These are phyloP conservation scores for Lamprotornis superbus DNA, from an alignment of 2,113 vertebrate species.

Conservation along the genomic window DNA sequence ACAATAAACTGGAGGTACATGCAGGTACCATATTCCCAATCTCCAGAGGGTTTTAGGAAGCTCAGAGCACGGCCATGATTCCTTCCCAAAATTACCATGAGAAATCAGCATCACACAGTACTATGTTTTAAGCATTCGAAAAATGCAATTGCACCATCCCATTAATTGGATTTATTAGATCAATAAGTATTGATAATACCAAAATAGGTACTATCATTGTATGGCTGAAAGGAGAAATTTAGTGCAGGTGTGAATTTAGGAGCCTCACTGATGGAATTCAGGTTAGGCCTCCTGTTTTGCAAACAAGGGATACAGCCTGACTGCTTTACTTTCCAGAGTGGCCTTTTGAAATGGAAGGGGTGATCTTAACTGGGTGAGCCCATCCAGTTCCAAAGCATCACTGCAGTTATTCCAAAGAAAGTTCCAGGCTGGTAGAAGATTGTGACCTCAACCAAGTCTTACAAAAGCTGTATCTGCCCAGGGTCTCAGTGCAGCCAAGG, in stretches of 20 bases:
- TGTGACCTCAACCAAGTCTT: background rate
- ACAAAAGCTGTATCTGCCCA: background rate
- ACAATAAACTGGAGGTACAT: background rate
- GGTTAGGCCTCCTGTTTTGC: background rate
- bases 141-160: background rate
- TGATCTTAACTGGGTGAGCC: background rate
- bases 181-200: background rate
- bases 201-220: background rate
- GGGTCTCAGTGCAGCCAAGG: background rate
- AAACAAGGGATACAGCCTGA: background rate
- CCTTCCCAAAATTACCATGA: background rate
- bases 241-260: background rate
- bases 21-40: background rate
- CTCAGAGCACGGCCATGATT: background rate
- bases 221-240: background rate
- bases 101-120: background rate
- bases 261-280: background rate
- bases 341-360: background rate
- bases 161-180: background rate
- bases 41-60: background rate
- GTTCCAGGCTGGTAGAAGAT: background rate
- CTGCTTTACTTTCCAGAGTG: background rate
- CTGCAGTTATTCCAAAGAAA: background rate
- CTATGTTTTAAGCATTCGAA: background rate
- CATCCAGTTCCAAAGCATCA: background rate